Percentiles rank a stretch among this genome's conserved stretches.
phyloP scores from a whole-genome alignment of 2,888 invertebrate genomes.

The Meteorus colon region DNA sequence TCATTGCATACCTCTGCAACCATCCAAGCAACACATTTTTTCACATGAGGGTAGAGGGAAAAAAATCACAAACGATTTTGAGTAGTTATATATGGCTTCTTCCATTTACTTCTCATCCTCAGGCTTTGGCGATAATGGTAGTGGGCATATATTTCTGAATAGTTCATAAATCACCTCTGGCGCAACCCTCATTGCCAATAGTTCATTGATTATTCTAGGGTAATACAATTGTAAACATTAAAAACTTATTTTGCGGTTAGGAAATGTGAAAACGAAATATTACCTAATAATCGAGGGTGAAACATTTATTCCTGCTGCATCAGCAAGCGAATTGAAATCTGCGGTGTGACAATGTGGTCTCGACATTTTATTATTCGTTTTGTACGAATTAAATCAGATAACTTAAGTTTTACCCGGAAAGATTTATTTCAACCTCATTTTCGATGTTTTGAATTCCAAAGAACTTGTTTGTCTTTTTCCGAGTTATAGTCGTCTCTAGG shows the following conservation, averaged over 20 bases:
- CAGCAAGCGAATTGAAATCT: not conserved
- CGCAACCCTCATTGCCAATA: slow-evolving; percentile 6
- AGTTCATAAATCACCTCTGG: slow-evolving; percentile 5
- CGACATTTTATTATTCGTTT: not conserved
- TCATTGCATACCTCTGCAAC: too few species aligned
- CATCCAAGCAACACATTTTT: too few species aligned
- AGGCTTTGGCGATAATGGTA: not conserved
- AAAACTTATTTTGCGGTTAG: not conserved
- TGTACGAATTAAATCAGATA: too few species aligned
- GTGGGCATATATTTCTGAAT: not conserved
- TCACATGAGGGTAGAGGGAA: too few species aligned
- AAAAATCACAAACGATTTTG: too few species aligned
- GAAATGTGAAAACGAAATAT: not conserved
- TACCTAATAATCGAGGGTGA: not conserved
- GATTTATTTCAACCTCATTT: too few species aligned
- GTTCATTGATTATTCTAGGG: slow-evolving; percentile 3
- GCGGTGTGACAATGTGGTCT: not conserved
- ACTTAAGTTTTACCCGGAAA: too few species aligned
- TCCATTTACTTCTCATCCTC: not conserved
- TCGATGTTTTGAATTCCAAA: too few species aligned
- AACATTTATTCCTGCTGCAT: slow-evolving; percentile 11
- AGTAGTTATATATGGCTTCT: too few species aligned
- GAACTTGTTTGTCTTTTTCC: too few species aligned
- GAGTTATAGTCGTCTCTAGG: too few species aligned
- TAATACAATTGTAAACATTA: not conserved